Base-by-base conservation (phyloP, 2,888 invertebrate species). In the Dryobotodes eremita region DNA sequence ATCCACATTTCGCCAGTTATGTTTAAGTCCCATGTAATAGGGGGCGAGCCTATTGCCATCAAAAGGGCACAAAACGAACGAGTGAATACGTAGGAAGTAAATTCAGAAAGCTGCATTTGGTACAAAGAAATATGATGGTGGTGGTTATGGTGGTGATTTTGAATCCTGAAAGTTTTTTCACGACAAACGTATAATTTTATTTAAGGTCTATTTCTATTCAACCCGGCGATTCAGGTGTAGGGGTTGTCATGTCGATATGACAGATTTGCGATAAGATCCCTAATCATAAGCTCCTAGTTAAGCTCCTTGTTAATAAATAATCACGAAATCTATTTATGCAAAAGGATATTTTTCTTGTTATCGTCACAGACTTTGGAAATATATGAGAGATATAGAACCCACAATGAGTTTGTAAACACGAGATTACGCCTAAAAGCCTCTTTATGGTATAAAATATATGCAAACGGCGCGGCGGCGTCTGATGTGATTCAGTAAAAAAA, bases 371-470 rank as follows among this genome's bases (percentile, higher is more conserved):
- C 69, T 64, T 74, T 55, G 61, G n/a, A 64, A 68, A 75, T 77
- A 82, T 84, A 88, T 65, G 65, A 42, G 71, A 82, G 70, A 74
- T 79, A 70, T 61, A 80, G 50, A 87, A 55, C 65, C 59, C 70
- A 81, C 81, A 85, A 82, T 84, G 85, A 80, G 80, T 88, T 89
- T 87, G 76, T 85, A 85, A 89, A 88, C 85, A 89, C 86, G 84
- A 90, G 86, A 90, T 89, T 90, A 88, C 87, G 81, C 84, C 84
- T 88, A 86, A 90, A 90, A 89, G 84, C 84, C 76, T 82, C 82
- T 90, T 89, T 88, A 80, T 83, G 69, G 73, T 75, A 81, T 81
- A 87, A 90, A 89, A 90, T 88, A 85, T 89, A 91, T 86, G 89
- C 88, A 89, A 89, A 91, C 88, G 84, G 79, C 82, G 31, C 31